Base-by-base conservation (phyloP, 2,113 vertebrate genomes). In the Salvator merianae region DNA sequence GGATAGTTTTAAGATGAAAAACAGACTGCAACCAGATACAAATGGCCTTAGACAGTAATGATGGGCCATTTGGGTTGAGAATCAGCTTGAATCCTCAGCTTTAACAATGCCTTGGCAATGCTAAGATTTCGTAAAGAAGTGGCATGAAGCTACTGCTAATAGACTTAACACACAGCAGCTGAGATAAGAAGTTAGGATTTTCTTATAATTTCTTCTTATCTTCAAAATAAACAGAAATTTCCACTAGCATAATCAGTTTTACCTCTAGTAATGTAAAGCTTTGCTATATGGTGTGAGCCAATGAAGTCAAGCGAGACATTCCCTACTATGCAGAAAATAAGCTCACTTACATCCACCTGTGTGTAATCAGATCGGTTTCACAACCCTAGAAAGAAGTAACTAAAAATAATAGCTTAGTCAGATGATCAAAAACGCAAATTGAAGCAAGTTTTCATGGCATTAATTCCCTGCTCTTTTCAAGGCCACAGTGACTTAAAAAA, bases 321-420 rank as follows among this genome's bases (percentile, higher is more conserved):
- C 16, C 63, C 62, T 10, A 47, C 38, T 12, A 79, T 12, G 38
- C 63, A 68, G 38, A 68, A 79, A 79, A 79, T 68, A 79, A 79
- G 63, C 63, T 68, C 38, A 68, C 40, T 79, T 68, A 20, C 14
- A 43, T 79, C 62, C 77, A 66, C 36, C 77, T 79, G 65, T 69
- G 78, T 69, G 53, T 69, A 80, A 80, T 80, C 78, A 80, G 65
- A 69, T 50, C 65, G 50, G n/a, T 43, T 80, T 10, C 65, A 69
- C 22, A 69, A 69, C 40, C 28, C 32, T n/a, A 26, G n/a, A 80
- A 69, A 80, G 78, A 69, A 53, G 65, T 50, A 30, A 8, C 65
- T 80, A 50, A 80, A 80, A 80, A 13, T 20, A 59, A 47, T 65
- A 38, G 55, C n/a, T 81, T 55, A 53, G 10, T 28, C 8, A 18